Evolutionary conservation across 2,888 invertebrate genomes (phyloP).

Genomic region (Parnassius glacialis): DNA sequence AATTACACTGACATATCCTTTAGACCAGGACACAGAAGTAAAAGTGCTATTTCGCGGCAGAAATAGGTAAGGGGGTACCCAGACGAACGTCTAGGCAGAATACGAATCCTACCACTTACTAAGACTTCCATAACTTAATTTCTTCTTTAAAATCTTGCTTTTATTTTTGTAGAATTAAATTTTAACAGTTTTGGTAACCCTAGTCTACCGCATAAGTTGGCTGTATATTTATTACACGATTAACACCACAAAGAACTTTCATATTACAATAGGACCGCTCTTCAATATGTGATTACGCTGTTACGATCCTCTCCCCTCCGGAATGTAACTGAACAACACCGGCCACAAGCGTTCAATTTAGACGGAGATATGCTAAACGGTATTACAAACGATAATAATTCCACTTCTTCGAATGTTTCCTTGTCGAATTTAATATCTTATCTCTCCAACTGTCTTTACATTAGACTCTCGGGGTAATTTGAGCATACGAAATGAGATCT

Average conservation of each 20-base stretch:
- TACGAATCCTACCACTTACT: too few relatives aligned
- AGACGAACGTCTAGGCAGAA: too few relatives aligned
- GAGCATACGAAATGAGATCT: constrained; percentile 17
- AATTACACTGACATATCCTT: too few relatives aligned
- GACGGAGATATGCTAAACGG: constrained; percentile 36
- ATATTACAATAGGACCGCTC: constrained; percentile 36
- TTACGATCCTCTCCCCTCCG: constrained; percentile 31
- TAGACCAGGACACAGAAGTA: too few relatives aligned
- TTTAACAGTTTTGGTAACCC: constrained; percentile 10
- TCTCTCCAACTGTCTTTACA: constrained; percentile 25
- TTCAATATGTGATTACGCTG: constrained; percentile 38
- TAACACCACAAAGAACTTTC: constrained; percentile 41
- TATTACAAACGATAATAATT: constrained; percentile 31
- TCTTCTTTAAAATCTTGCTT: too few relatives aligned
- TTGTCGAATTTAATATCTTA: constrained; percentile 33
- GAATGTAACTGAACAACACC: constrained; percentile 26
- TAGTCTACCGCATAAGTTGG: constrained; percentile 1
- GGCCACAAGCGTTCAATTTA: constrained; percentile 32
- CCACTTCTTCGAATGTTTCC: constrained; percentile 29
- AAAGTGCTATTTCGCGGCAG: too few relatives aligned
- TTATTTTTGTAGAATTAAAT: too few relatives aligned
- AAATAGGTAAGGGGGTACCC: too few relatives aligned
- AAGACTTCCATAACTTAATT: too few relatives aligned
- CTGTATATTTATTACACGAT: constrained; percentile 40
- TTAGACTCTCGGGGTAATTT: constrained; percentile 20